phyloP scores from a whole-genome alignment of 2,888 invertebrate genomes.

The Drosophila paracracens region DNA sequence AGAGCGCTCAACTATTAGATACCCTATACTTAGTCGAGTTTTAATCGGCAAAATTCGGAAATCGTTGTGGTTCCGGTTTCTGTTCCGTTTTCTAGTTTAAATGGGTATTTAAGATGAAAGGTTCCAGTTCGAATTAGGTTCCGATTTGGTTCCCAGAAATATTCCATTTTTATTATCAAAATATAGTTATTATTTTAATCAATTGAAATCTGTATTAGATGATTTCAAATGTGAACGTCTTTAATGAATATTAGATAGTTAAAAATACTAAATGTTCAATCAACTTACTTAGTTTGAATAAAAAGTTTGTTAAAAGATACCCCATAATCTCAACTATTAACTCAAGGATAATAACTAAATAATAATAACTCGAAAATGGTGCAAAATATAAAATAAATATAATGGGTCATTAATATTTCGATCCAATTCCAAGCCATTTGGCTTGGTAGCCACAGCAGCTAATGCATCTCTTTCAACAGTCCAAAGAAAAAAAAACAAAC shows the following conservation, averaged over 20 bases:
- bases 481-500: slow-evolving; percentile 16
- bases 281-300: neutral
- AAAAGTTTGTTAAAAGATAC: no score
- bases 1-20: neutral
- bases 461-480: slow-evolving; percentile 43
- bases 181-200: neutral
- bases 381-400: neutral
- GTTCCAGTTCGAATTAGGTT: neutral
- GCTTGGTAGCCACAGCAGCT: slow-evolving; percentile 22
- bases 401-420: neutral
- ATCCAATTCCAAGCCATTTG: slow-evolving; percentile 34
- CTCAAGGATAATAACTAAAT: neutral
- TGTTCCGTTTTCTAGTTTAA: no score
- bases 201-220: no score
- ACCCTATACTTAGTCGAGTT: neutral
- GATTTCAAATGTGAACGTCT: no score
- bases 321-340: neutral
- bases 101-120: no score
- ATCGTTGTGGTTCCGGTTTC: no score
- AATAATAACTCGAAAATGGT: neutral
- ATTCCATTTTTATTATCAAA: neutral
- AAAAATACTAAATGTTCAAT: neutral
- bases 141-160: neutral
- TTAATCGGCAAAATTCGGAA: no score
- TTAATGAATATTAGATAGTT: neutral